Evolutionary conservation across 1,140 invertebrate species (phyloP).

Genomic region (Drosophila bipectinata): DNA sequence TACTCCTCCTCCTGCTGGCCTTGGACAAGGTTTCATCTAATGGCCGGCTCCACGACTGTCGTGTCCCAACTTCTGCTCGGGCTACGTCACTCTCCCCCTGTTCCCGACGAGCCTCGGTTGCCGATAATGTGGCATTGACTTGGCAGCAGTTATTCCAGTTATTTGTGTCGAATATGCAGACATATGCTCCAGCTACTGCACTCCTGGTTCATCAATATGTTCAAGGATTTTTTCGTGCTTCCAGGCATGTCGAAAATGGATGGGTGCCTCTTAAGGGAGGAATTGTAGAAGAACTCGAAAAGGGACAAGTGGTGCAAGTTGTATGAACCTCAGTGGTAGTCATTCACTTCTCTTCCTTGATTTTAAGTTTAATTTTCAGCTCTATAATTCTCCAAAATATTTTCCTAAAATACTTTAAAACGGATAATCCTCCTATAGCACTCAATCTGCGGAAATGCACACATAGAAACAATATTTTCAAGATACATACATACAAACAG

Average conservation of each 20-base stretch:
- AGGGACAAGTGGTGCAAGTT: neutral
- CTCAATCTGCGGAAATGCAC: constrained; percentile 4
- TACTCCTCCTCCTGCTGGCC: constrained; percentile 13
- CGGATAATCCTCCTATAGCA: constrained; percentile 1
- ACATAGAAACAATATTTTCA: no score
- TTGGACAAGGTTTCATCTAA: constrained; percentile 41
- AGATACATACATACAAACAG: neutral
- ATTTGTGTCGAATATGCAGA: constrained; percentile 54
- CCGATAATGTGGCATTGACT: constrained; percentile 42
- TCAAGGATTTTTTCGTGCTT: constrained; percentile 78
- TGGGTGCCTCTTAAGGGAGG: neutral
- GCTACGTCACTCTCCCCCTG: neutral
- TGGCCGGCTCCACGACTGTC: constrained; percentile 34
- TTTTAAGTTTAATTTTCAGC: no score
- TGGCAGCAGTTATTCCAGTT: constrained; percentile 66
- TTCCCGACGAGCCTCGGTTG: neutral
- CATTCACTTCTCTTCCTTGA: neutral
- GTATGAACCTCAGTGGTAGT: neutral
- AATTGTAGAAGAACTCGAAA: neutral
- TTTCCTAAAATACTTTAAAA: neutral
- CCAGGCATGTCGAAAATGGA: constrained; percentile 38
- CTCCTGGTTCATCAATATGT: constrained; percentile 76
- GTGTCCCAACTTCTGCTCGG: constrained; percentile 6
- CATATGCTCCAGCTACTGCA: constrained; percentile 57
- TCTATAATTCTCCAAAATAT: no score